Base-by-base conservation (phyloP, 2,113 vertebrate genomes). In the Orycteropus afer region DNA sequence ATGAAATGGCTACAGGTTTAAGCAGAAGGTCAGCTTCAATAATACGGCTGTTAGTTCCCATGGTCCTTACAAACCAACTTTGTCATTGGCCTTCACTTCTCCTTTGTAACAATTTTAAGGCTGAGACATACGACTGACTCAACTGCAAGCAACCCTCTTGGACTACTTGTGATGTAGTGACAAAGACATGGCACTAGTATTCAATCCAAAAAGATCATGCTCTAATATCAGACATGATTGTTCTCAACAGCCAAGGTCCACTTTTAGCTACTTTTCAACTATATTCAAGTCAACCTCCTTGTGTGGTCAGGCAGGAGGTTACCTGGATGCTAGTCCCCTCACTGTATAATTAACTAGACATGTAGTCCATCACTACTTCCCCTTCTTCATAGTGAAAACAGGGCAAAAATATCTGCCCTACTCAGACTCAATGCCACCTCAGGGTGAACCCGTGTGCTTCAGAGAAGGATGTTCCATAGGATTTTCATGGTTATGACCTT, bases 11-110 rank as follows among this genome's bases (percentile, higher is more conserved):
- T 95, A 85, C 88, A 85, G 91, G 88, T 97, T 97, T 96, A 82
- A 97, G 81, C 97, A 96, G 94, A 96, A 96, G 96, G 97, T 97
- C 96, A 95, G 59, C 96, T 95, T 93, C 96, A 94, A 93, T 97
- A 97, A 96, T 94, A 97, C 7, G 20, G 78, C 89, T 81, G 92
- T 93, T 94, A 89, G 94, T 95, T 96, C 91, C 92, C 40, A 0
- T 59, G 92, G 69, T 89, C 97, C 95, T 90, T 90, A 80, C 86
- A 51, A 92, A 63, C 86, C 86, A 63, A 22, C 80, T 94, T 63
- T 6, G 53, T 45, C 34, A 0, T 25, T 40, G 93, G 97, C 92
- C 95, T 96, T 97, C 95, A 95, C 95, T 95, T 96, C 96, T 97
- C 97, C 97, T 95, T 91, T 90, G 80, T 89, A 92, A 94, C 90